A percentile compares a stretch with the other conserved stretches of the same genome.
Conservation (phyloP, 1,140 invertebrate genomes). For the Cecropterus lyciades region DNA sequence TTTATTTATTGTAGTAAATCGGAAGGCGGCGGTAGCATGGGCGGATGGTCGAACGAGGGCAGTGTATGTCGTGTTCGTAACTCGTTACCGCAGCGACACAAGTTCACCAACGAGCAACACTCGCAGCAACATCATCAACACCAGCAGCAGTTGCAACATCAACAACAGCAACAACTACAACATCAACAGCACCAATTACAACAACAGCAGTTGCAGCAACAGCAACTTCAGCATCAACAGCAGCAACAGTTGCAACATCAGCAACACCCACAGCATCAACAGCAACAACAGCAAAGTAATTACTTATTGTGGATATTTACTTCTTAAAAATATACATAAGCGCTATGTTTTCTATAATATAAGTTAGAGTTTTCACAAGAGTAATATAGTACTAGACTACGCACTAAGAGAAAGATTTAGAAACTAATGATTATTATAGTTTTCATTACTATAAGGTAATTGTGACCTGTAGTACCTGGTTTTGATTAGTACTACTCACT, state of each 20-base stretch:
- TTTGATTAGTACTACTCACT: no score
- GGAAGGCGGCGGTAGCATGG: constrained; percentile 69
- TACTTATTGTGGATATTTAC: not conserved
- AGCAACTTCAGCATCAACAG: constrained; percentile 38
- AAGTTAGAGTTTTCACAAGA: no score
- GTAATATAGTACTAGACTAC: no score
- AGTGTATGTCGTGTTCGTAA: constrained; percentile 75
- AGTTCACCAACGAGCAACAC: constrained; percentile 77
- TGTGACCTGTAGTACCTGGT: no score
- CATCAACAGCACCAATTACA: constrained; percentile 45
- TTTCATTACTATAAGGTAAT: no score
- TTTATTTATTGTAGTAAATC: constrained; percentile 62
- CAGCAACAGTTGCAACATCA: constrained; percentile 33
- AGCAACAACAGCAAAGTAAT: constrained; percentile 48
- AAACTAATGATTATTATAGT: no score
- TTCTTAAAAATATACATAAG: no score
- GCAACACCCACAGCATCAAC: constrained; percentile 41
- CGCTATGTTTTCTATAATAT: no score
- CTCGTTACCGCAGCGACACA: constrained; percentile 68
- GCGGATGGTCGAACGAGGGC: constrained; percentile 74
- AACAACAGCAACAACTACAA: constrained; percentile 45
- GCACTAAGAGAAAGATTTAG: no score
- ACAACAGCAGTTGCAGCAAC: constrained; percentile 39
- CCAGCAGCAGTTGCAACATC: constrained; percentile 45
- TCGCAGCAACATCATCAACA: constrained; percentile 53